Conservation (phyloP, 92 coral and sea anemone species). For the Zoanthus sansibaricus region DNA sequence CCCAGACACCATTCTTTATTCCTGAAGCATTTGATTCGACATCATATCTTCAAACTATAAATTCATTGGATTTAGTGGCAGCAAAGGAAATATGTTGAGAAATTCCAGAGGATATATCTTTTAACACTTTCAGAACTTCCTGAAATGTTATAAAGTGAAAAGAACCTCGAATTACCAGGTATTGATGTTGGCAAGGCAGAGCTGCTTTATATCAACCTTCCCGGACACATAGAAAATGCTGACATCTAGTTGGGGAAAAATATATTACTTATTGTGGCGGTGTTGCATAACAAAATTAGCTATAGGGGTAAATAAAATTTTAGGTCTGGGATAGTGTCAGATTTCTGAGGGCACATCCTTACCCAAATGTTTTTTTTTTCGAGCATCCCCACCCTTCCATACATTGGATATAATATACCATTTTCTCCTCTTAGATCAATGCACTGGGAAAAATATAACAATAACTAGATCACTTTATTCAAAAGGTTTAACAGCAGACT, state of each 20-base stretch:
- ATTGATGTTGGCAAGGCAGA: constrained; percentile 55
- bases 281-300: not conserved
- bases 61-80: constrained; percentile 12
- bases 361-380: not conserved
- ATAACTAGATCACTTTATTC: not conserved
- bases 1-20: constrained; percentile 58
- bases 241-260: not conserved
- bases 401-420: not conserved
- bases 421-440: not conserved
- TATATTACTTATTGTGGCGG: not conserved
- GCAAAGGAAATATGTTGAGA: constrained; percentile 59
- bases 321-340: constrained; percentile 2
- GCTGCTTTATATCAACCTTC: constrained; percentile 47
- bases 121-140: constrained; percentile 55
- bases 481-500: not conserved
- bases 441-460: not conserved
- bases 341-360: not conserved
- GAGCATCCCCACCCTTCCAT: not conserved
- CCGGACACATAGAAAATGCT: constrained; percentile 38
- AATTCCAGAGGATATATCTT: constrained; percentile 43
- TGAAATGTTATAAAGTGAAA: constrained; percentile 50
- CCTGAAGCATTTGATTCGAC: constrained; percentile 55
- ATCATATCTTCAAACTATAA: constrained; percentile 59
- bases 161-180: constrained; percentile 56
- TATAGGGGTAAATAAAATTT: not conserved